Percentiles rank a stretch among this genome's conserved stretches.
These are phyloP conservation scores for Aurelia aurita DNA, from an alignment of 30 jellyfish, hydroid and myxozoan genomes.

Conservation along the genomic window DNA sequence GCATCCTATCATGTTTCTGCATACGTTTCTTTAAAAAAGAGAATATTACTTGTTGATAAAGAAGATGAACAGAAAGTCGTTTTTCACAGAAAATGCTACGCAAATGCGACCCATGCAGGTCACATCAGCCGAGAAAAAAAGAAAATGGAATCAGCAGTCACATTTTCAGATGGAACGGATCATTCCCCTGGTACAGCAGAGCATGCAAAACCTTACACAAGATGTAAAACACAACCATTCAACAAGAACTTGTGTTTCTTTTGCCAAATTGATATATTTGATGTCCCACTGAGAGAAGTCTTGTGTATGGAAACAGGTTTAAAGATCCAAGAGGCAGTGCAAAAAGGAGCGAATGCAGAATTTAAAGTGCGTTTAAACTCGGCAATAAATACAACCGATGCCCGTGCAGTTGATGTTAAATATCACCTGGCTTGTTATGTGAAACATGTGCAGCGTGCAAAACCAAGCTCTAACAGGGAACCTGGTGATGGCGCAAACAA, in stretches of 20 bases:
- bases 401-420: slow-evolving; percentile 6
- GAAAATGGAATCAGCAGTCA: neutral
- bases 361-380: slow-evolving; percentile 1
- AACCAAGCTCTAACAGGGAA: neutral
- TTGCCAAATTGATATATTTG: neutral
- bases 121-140: neutral
- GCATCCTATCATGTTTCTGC: too few relatives aligned
- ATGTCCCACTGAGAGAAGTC: neutral
- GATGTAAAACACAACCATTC: neutral
- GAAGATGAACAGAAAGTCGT: too few relatives aligned
- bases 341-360: slow-evolving; percentile 5
- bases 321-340: slow-evolving; percentile 1
- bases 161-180: slow-evolving; percentile 2
- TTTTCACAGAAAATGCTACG: too few relatives aligned
- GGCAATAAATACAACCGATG: slow-evolving; percentile 5
- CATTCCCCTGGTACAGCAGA: neutral
- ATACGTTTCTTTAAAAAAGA: too few relatives aligned
- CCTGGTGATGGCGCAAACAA: neutral
- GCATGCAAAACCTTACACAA: slow-evolving; percentile 7
- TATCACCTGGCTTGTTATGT: neutral
- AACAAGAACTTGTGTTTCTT: slow-evolving; percentile 1
- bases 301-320: neutral
- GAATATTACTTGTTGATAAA: too few relatives aligned
- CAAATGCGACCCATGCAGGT: too few relatives aligned
- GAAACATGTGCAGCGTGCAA: slow-evolving; percentile 1